Evolutionary conservation across 2,113 vertebrate species (phyloP), one percentile per base, ranked within the genome.

Genomic region (Muscicapa adusta): DNA sequence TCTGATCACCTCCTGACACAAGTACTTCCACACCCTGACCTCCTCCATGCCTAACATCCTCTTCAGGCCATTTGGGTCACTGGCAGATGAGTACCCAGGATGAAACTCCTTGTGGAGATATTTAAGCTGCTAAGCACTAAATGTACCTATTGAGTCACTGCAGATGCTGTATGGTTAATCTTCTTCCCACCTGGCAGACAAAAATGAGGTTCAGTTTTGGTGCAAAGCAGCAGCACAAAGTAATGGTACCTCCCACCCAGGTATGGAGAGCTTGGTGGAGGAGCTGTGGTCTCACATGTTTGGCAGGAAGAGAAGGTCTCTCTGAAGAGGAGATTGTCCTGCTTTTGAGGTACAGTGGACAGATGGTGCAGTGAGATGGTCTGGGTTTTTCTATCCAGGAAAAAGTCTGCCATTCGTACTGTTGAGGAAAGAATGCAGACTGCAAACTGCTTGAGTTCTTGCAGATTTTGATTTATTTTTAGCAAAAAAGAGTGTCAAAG

Each of bases 21-120:
- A 66, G 17, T 12, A 51, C 60, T 92, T 94, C 73, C 36, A 81
- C 36, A 29, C 38, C 48, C 83, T 81, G 83, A 81, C 86, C 76
- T 93, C 80, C 86, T 93, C 91, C 48, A 38, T 68, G 70, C 34
- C 79, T 68, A 93, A 68, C 73, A 60, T 84, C 24, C 53, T 78
- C 57, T 78, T 61, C 47, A 92, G 91, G 63, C 86, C 92, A 84
- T 95, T 74, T 93, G 86, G 94, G 86, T 95, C 92, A 92, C 61
- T 1, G 4, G 38, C 36, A 91, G 33, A 38, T 56, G 48, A 94
- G 19, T 56, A 56, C 61, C 28, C 72, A 87, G 76, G 38, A 75
- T 63, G 70, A 81, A 93, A 89, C 25, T 96, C 93, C 93, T 96
- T 91, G 80, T 85, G 86, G 84, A 87, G 80, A 42, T 75, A 61